Base-by-base conservation (phyloP, 1,140 invertebrate species). In the Bicyclus anynana region DNA sequence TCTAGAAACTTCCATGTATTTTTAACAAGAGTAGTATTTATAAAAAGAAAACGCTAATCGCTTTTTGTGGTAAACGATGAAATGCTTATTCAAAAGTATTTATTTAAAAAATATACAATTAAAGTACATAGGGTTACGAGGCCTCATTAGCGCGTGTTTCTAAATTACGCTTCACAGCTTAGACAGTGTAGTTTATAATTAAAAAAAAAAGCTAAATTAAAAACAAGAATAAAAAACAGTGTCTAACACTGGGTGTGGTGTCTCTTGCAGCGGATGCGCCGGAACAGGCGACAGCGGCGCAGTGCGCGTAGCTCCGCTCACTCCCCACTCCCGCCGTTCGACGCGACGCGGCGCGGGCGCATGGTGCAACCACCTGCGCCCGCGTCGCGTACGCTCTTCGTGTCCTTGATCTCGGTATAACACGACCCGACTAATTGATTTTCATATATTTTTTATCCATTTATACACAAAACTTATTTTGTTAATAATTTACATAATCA, bases 201-300 rank as follows among this genome's bases (percentile, higher is more conserved):
- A 68, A 52, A 42, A 71, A 42, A 63, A 73, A 62, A 69, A 65
- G 70, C 68, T 80, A 84, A 79, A 55, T 55, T 60, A 62, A 69
- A 53, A 63, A 72, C 80, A 84, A 83, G 84, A 72, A 72, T 70
- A 74, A 81, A 83, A 85, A 72, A 72, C 72, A 74, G 82, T 87
- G 74, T 85, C 77, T 88, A 89, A 89, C 86, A 71, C 77, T 82
- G 80, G 70, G 79, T 88, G 85, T 88, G 84, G 86, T 89, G 89
- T 90, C 86, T 90, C 86, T 90, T 90, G 77, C 89, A 90, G 89
- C 86, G 87, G 81, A 74, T 76, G 75, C 79, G 84, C 79, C 77
- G 80, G 77, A 89, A 88, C 80, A 87, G 77, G 85, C 85, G 74
- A 77, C 86, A 76, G 85, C 85, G 86, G 87, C 87, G 89, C 84